phyloP scores from a whole-genome alignment of 2,113 vertebrate species.

The Oreochromis aureus region DNA sequence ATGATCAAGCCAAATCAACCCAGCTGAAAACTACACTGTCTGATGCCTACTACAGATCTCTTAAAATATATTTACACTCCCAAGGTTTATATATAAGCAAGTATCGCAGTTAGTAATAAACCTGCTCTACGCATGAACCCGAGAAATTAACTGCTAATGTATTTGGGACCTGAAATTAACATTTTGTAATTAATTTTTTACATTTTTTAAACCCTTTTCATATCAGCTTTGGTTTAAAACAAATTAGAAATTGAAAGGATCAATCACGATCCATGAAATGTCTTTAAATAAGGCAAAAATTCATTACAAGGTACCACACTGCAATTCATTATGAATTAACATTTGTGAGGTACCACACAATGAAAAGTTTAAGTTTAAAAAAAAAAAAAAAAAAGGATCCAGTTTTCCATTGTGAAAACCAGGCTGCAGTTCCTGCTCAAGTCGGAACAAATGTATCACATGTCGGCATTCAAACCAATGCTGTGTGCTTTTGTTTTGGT shows the following conservation, averaged over 20 bases:
- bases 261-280: slow-evolving; percentile 26
- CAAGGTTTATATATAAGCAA: background rate
- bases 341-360: slow-evolving; percentile 22
- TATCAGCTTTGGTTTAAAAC: slow-evolving; percentile 48
- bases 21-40: background rate
- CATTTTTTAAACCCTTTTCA: background rate
- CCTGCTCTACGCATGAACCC: background rate
- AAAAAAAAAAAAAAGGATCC: slow-evolving; percentile 7
- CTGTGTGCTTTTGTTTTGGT: background rate
- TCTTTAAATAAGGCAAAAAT: slow-evolving; percentile 63
- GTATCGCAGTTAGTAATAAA: background rate
- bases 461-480: slow-evolving; percentile 37
- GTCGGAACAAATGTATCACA: slow-evolving; percentile 14
- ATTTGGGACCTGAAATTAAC: slow-evolving; percentile 8
- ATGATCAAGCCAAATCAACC: background rate
- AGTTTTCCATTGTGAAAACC: slow-evolving; percentile 55
- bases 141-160: background rate
- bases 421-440: slow-evolving; percentile 44
- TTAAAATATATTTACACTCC: background rate
- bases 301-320: slow-evolving; percentile 38
- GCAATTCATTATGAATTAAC: slow-evolving; percentile 66
- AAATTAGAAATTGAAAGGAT: slow-evolving; percentile 25
- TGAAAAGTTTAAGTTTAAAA: slow-evolving; percentile 24
- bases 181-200: background rate
- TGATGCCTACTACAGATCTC: background rate